These are phyloP conservation scores for Carettochelys insculpta DNA, from an alignment of 2,113 vertebrate genomes.

Conservation along the genomic window DNA sequence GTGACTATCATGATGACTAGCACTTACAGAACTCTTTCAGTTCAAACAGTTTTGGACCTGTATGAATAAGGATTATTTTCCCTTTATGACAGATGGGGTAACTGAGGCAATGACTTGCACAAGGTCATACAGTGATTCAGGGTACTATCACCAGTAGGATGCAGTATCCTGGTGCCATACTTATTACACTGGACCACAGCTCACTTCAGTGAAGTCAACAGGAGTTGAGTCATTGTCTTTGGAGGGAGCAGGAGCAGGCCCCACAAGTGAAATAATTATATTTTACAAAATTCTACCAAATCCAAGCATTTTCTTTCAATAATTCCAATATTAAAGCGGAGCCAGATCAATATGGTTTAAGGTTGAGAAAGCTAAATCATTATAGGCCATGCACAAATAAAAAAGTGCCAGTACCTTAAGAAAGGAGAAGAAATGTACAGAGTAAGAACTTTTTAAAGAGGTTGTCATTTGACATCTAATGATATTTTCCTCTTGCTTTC, in stretches of 20 bases:
- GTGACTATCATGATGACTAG: neutral
- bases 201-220: neutral
- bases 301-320: neutral
- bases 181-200: neutral
- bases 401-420: neutral
- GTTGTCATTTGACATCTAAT: neutral
- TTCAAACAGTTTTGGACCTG: neutral
- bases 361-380: neutral
- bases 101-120: neutral
- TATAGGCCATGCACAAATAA: neutral
- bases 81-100: neutral
- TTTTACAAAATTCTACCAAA: neutral
- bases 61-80: neutral
- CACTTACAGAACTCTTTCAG: neutral
- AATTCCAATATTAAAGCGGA: neutral
- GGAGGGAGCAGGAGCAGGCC: neutral
- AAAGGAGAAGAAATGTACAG: neutral
- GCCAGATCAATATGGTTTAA: neutral
- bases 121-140: conserved; percentile 40
- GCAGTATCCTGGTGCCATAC: neutral
- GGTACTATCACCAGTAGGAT: neutral
- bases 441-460: neutral
- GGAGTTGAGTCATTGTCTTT: neutral
- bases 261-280: neutral
- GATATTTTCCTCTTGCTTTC: conserved; percentile 60